Base-by-base conservation (phyloP, 2,113 vertebrate species). In the Halichoerus grypus region DNA sequence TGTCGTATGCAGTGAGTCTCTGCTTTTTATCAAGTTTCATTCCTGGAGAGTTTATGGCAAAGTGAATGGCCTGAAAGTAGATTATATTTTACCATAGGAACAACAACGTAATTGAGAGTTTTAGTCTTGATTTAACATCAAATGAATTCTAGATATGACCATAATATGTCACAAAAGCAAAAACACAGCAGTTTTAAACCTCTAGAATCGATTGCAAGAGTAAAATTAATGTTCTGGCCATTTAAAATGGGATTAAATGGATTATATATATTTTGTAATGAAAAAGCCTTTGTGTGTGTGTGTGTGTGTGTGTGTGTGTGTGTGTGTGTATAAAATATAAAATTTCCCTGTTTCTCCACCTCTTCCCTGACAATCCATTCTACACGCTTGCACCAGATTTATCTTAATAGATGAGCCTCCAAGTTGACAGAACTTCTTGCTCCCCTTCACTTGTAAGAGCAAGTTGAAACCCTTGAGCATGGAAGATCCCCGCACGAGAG, bases 1-100 rank as follows among this genome's bases (percentile, higher is more conserved):
- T 80, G 84, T 94, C 91, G 65, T 61, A 53, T 46, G 79, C 24
- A 88, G 39, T 4, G 18, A 88, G 85, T 76, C 57, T 93, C 88
- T 96, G 94, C 74, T 77, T 97, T 97, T 93, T 76, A 83, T 94
- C 95, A 93, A 55, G n/a, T 79, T 89, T 79, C 79, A 53, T 93
- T 95, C 90, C 82, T 49, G 42, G 31, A 79, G 85, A 91, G 82
- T 82, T 85, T 82, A 81, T 74, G 80, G 67, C 63, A 90, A 88
- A 85, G 59, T 36, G 76, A 97, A 85, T 77, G 95, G 81, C 86
- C 82, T 91, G 57, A 55, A 81, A 92, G 55, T 76, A 81, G 90
- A 74, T 95, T 79, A 86, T 22, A 46, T 91, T 90, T 93, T 79
- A 82, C 72, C 79, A 46, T 74, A 82, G 46, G 69, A 92, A 57